Evolutionary conservation across 1,140 invertebrate species (phyloP).

Genomic region (Saxidomus purpurata): DNA sequence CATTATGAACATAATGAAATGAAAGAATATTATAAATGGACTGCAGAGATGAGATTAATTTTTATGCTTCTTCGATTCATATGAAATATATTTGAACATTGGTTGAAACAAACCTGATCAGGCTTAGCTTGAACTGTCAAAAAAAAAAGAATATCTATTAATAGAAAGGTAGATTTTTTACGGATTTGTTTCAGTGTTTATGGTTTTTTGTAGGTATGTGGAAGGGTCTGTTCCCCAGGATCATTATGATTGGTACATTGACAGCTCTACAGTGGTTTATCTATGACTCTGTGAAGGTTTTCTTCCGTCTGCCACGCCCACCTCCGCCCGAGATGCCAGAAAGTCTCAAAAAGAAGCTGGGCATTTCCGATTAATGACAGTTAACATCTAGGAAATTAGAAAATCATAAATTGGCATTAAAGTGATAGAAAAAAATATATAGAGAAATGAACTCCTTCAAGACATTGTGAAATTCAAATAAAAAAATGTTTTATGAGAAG

Average conservation of each 20-base stretch:
- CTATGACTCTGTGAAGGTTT: constrained; percentile 96
- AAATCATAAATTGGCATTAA: not conserved
- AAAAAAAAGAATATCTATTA: too few relatives aligned
- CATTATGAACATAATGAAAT: too few relatives aligned
- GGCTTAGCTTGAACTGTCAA: too few relatives aligned
- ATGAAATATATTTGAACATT: too few relatives aligned
- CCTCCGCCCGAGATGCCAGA: constrained; percentile 99
- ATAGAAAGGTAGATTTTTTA: too few relatives aligned
- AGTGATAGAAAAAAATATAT: not conserved
- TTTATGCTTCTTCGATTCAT: too few relatives aligned
- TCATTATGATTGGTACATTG: constrained; percentile 99
- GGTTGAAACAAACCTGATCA: too few relatives aligned
- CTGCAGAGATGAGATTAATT: too few relatives aligned
- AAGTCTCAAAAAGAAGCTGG: constrained; percentile 90
- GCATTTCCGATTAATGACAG: constrained; percentile 56
- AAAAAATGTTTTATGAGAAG: not conserved
- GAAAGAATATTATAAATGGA: too few relatives aligned
- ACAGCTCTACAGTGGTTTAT: constrained; percentile 99
- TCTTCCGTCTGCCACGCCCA: constrained; percentile 95
- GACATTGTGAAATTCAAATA: not conserved
- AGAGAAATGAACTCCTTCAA: not conserved
- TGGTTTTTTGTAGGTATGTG: constrained; percentile 91
- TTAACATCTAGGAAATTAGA: not conserved
- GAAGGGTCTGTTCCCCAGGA: constrained; percentile 98
- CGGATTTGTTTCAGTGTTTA: too few relatives aligned